These are phyloP conservation scores for Hartigia nigra DNA, from an alignment of 2,888 invertebrate genomes.

Conservation along the genomic window DNA sequence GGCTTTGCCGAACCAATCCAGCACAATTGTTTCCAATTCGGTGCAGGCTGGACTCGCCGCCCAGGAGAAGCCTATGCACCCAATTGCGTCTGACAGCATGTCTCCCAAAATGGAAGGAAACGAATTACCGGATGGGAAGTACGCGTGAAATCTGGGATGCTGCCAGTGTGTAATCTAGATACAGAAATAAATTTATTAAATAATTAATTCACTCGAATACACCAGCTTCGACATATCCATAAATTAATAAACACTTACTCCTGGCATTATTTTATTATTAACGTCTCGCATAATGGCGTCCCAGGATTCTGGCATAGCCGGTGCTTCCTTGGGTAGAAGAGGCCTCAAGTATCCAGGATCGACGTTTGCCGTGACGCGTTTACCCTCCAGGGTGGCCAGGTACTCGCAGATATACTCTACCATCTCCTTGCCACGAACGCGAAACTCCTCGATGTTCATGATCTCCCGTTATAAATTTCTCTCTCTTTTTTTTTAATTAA, in stretches of 20 bases:
- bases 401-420: slow-evolving; percentile 95
- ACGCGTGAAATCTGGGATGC: slow-evolving; percentile 98
- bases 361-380: slow-evolving; percentile 88
- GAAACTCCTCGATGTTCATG: slow-evolving; percentile 92
- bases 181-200: neutral
- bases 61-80: slow-evolving; percentile 98
- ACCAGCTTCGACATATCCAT: neutral
- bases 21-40: slow-evolving; percentile 85
- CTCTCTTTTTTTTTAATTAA: neutral
- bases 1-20: slow-evolving; percentile 85
- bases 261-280: slow-evolving; percentile 92
- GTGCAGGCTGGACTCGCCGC: slow-evolving; percentile 88
- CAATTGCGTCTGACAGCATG: slow-evolving; percentile 96
- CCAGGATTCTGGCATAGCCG: slow-evolving; percentile 86
- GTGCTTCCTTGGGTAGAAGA: slow-evolving; percentile 84
- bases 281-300: slow-evolving; percentile 90
- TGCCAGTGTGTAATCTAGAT: slow-evolving; percentile 91
- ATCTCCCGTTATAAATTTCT: slow-evolving; percentile 29
- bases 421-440: slow-evolving; percentile 90
- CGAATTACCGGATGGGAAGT: slow-evolving; percentile 97
- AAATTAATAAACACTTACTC: slow-evolving; percentile 69
- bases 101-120: slow-evolving; percentile 97
- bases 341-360: slow-evolving; percentile 91
- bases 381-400: slow-evolving; percentile 79
- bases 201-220: neutral